Evolutionary conservation across 2,113 vertebrate species (phyloP).

Genomic region (Sarotherodon lohbergeri): DNA sequence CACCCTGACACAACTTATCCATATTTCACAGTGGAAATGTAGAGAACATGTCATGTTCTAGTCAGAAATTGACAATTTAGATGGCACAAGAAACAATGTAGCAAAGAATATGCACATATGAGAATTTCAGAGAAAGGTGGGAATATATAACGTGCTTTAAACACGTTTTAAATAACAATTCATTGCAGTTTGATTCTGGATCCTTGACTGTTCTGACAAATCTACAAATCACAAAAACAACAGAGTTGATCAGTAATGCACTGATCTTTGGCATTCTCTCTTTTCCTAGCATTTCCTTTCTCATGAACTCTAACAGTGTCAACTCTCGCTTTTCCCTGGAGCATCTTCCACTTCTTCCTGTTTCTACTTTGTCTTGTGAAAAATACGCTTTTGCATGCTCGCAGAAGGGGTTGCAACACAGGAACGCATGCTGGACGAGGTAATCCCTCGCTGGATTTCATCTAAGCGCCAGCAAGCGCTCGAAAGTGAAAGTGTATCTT

Average conservation of each 20-base stretch:
- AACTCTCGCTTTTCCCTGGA: slow-evolving; percentile 12
- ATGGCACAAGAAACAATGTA: neutral
- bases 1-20: neutral
- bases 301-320: slow-evolving; percentile 56
- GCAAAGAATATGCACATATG: neutral
- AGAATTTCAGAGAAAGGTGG: neutral
- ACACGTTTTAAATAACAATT: neutral
- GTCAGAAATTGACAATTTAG: neutral
- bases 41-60: neutral
- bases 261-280: neutral
- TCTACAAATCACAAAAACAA: neutral
- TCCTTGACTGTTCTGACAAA: neutral
- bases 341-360: slow-evolving; percentile 26
- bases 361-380: slow-evolving; percentile 21
- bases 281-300: slow-evolving; percentile 40
- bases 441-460: slow-evolving; percentile 22
- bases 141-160: neutral
- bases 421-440: slow-evolving; percentile 15
- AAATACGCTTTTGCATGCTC: slow-evolving; percentile 5
- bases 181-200: neutral
- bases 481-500: neutral
- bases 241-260: neutral
- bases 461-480: neutral
- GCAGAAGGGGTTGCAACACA: slow-evolving; percentile 27
- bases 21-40: neutral